Base-by-base conservation (phyloP, 1,140 invertebrate species). In the Drosophila pallidifrons region DNA sequence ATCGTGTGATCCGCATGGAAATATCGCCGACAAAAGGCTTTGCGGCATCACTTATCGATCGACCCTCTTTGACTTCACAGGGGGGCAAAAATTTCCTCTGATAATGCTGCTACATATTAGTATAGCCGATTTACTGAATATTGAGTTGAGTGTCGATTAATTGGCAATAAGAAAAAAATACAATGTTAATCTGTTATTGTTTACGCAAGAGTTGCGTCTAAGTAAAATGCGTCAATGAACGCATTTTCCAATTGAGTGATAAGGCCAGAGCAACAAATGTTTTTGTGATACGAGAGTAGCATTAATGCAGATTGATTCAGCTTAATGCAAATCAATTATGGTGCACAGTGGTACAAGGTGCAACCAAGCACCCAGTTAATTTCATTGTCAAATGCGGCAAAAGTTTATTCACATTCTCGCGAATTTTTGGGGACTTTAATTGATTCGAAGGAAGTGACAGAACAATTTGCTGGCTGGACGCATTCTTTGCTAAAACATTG, bases 211-310 rank as follows among this genome's bases (percentile, higher is more conserved):
- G 32, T 57, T 60, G 66, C 70, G 57, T 69, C 75, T 82, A 77
- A 83, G 64, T 70, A 67, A 81, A 76, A 81, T 85, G 75, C 85
- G 85, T 88, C 85, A 88, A 81, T 85, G 71, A 77, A 89, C 85
- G 85, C 77, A 89, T 89, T 85, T 89, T 85, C 70, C 55, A 61
- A 54, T 45, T 25, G 7, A 46, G n/a, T 35, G 57, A 72, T 75
- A 60, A 71, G 38, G 7, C 13, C 28, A 25, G 11, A 13, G 5
- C 5, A 25, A 35, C 52, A 20, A 20, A 55, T 55, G 52, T 55
- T 25, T 25, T 25, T 32, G 30, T 32, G 51, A 6, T 32, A 15
- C 41, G n/a, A 13, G n/a, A 13, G 41, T 6, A 11, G 8, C 35
- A 38, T 43, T 43, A 13, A 30, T 32, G 51, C 51, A 54, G 28